Conservation (phyloP, 2,888 invertebrate genomes). For the Branchinecta sandiegonensis region DNA sequence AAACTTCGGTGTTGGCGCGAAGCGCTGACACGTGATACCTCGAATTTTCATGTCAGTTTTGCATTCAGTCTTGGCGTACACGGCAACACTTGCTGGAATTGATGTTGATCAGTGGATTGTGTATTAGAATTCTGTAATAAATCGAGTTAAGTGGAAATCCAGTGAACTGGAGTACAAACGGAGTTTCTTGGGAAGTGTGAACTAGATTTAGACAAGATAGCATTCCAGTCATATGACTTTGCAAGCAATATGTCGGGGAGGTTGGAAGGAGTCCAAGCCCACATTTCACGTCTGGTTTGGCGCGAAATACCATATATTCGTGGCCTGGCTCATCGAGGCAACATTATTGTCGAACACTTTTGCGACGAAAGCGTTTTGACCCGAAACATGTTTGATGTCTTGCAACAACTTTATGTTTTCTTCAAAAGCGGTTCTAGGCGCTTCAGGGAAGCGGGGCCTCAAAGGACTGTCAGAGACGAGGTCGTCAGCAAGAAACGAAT, state of each 20-base stretch:
- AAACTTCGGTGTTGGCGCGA: no score
- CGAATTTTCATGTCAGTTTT: no score
- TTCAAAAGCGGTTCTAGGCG: conserved; percentile 16
- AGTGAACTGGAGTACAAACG: no score
- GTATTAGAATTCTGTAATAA: no score
- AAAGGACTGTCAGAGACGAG: conserved; percentile 16
- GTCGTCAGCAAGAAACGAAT: conserved; percentile 17
- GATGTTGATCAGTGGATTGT: no score
- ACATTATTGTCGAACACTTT: conserved; percentile 14
- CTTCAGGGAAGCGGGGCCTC: not conserved
- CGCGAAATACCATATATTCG: conserved; percentile 9
- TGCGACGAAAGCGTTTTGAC: not conserved
- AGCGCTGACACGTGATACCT: no score
- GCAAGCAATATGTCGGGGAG: conserved; percentile 15
- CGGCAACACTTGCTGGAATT: no score
- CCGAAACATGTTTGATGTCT: conserved; percentile 14
- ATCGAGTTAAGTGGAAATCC: no score
- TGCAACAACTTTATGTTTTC: conserved; percentile 19
- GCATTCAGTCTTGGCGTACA: no score
- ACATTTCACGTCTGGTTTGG: conserved; percentile 12
- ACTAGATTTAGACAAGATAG: conserved; percentile 4
- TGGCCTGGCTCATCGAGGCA: not conserved
- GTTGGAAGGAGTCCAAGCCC: conserved; percentile 13
- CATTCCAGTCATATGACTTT: no score
- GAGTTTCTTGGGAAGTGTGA: conserved; percentile 2